Evolutionary conservation across 2,888 invertebrate genomes (phyloP).

Genomic region (Diarsia brunnea): DNA sequence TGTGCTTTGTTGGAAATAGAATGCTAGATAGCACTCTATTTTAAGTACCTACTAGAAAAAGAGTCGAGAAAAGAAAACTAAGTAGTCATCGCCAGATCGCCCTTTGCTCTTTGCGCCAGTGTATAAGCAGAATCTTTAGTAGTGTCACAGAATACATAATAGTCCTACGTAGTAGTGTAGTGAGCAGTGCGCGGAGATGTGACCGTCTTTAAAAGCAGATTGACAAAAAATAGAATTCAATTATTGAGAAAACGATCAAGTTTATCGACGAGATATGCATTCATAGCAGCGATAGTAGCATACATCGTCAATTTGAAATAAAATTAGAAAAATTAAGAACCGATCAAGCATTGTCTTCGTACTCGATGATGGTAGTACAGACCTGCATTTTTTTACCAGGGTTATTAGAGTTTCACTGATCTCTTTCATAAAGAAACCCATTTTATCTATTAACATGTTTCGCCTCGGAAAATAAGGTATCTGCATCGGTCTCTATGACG

Average conservation of each 20-base stretch:
- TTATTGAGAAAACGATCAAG: neutral
- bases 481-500: constrained; percentile 9
- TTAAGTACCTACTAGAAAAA: neutral
- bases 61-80: neutral
- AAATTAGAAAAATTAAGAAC: neutral
- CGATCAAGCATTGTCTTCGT: neutral
- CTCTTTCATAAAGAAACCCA: neutral
- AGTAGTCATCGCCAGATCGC: neutral
- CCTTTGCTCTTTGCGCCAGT: neutral
- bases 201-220: neutral
- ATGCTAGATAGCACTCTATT: no score
- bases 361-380: neutral
- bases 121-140: neutral
- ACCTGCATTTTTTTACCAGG: neutral
- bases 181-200: neutral
- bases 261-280: neutral
- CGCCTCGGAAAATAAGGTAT: neutral
- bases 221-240: neutral
- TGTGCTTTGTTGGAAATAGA: no score
- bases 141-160: no score
- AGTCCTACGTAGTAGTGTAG: no score
- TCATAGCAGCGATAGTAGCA: neutral
- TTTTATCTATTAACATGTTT: neutral
- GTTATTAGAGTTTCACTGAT: neutral
- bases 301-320: neutral